Conservation (phyloP, 2,888 invertebrate species). For the Abrostola triplasia region DNA sequence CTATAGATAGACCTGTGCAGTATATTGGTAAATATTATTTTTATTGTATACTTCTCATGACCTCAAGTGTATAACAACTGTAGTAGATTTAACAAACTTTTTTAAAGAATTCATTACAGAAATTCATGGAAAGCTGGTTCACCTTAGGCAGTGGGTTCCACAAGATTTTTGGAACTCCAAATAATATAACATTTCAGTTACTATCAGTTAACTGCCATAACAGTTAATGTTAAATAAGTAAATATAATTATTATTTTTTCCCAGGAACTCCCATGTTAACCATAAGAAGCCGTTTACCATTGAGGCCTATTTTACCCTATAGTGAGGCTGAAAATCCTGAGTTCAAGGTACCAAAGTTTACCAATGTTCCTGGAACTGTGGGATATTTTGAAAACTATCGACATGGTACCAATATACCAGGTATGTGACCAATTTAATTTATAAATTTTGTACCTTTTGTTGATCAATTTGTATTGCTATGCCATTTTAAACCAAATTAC, state of each 20-base stretch:
- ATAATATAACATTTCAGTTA: too few relatives aligned
- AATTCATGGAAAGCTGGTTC: too few relatives aligned
- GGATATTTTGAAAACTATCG: slow-evolving; percentile 88
- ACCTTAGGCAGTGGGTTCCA: too few relatives aligned
- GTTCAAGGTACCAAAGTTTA: slow-evolving; percentile 88
- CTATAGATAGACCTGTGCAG: slow-evolving; percentile 90
- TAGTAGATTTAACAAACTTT: too few relatives aligned
- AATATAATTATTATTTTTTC: slow-evolving; percentile 20
- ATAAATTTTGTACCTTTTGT: background rate
- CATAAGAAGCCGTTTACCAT: slow-evolving; percentile 90
- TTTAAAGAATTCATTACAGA: too few relatives aligned
- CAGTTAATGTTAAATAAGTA: background rate
- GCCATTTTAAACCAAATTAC: background rate
- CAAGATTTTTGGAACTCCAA: too few relatives aligned
- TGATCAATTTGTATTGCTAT: too few relatives aligned
- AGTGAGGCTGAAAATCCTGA: slow-evolving; percentile 87
- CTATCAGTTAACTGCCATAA: too few relatives aligned
- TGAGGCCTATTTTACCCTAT: slow-evolving; percentile 89
- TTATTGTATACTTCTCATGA: background rate
- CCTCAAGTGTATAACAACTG: too few relatives aligned
- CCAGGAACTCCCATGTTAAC: slow-evolving; percentile 90
- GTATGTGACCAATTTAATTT: slow-evolving; percentile 72
- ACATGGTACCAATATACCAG: slow-evolving; percentile 93
- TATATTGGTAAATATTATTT: slow-evolving; percentile 87
- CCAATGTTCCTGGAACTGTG: slow-evolving; percentile 89